phyloP scores from a whole-genome alignment of 2,113 vertebrate genomes.

The Lycocorax pyrrhopterus region DNA sequence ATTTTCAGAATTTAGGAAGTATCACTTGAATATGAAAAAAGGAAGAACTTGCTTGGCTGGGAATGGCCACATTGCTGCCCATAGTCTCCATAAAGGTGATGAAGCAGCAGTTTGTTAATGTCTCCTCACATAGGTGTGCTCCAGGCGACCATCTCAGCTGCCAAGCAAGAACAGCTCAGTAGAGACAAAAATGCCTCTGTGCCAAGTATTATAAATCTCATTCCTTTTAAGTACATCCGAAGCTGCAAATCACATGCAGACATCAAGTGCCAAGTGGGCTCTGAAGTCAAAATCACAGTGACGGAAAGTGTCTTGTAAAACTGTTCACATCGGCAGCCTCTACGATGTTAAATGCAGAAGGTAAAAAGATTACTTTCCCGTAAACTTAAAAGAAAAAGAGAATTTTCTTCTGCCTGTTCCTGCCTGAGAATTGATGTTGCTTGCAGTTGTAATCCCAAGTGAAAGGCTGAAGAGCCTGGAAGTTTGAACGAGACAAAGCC shows the following conservation, averaged over 20 bases:
- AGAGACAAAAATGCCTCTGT: background rate
- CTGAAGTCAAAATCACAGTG: background rate
- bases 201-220: background rate
- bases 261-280: background rate
- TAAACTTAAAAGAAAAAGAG: background rate
- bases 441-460: background rate
- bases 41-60: background rate
- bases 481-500: background rate
- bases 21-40: background rate
- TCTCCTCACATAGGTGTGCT: background rate
- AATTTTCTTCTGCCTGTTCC: background rate
- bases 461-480: background rate
- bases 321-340: background rate
- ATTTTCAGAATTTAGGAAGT: background rate
- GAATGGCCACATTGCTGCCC: background rate
- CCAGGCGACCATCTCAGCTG: background rate
- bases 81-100: background rate
- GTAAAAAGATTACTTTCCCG: background rate
- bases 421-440: fast-evolving
- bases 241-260: background rate
- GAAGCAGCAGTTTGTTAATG: background rate
- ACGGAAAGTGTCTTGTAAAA: background rate
- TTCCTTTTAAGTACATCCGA: background rate
- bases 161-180: background rate
- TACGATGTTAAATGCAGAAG: background rate